Evolutionary conservation across 2,888 invertebrate species (phyloP), one percentile per base, ranked within the genome.

Genomic region (Sphinx pinastri): DNA sequence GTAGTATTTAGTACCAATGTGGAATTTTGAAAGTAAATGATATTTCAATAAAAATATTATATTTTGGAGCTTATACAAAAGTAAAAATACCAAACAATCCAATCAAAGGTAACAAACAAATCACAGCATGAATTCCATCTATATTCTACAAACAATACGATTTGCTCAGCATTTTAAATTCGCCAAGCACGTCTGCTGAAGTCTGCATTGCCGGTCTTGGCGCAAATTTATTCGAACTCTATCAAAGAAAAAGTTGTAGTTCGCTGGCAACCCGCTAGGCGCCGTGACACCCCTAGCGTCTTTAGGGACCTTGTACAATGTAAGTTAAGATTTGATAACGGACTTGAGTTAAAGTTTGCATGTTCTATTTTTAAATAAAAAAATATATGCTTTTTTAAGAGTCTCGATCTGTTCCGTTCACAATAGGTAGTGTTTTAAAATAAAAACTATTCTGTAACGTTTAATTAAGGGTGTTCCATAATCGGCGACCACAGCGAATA

Each of bases 171-270:
- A 85, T 84, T 76, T 79, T 80, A 82, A 83, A 87, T 82, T 81
- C 78, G 72, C 76, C 73, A 75, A 75, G 78, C 84, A 83, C 84
- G 80, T 85, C 82, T 78, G 70, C 75, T 79, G 78, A 81, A 85
- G 87, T 87, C 88, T 88, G 87, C 87, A 88, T 78, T 85, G 88
- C 83, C 82, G 82, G 79, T 84, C 84, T 86, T 81, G 81, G 81
- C 77, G 83, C 83, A 85, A 88, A 92, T 92, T 92, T 92, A 92
- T 92, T 82, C 79, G 82, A 89, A 90, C 88, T 92, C 89, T 92
- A 91, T 92, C 92, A 92, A 92, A 90, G 92, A 92, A 91, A 90
- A 92, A 90, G 84, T 91, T 90, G 88, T 88, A 88, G 83, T 81
- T 79, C 75, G 80, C 84, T 89, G 89, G 90, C 91, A 91, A 90